A percentile compares a stretch with the other conserved stretches of the same genome.
Conservation (phyloP, 2,113 vertebrate genomes). For the Melospiza melodia region DNA sequence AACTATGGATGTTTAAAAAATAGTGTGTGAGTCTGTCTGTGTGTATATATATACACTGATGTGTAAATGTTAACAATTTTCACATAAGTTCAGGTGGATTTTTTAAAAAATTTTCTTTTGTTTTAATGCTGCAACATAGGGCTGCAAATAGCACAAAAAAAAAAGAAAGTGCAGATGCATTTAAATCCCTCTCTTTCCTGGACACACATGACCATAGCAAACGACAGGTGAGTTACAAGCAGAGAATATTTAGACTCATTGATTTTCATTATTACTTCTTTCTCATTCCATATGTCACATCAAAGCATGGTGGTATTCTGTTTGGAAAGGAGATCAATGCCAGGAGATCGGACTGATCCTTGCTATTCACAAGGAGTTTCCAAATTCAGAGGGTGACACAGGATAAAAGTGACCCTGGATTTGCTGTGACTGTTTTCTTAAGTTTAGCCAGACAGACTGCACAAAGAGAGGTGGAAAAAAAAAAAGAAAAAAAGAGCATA, state of each 20-base stretch:
- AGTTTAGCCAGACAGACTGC: slow-evolving; percentile 15
- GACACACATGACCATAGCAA: neutral
- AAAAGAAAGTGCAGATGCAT: neutral
- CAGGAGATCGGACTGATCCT: slow-evolving; percentile 56
- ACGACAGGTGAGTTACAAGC: slow-evolving; percentile 64
- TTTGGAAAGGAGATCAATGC: slow-evolving; percentile 72
- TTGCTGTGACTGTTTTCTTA: slow-evolving; percentile 28
- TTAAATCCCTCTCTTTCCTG: neutral
- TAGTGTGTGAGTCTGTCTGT: accelerated
- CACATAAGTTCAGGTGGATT: neutral
- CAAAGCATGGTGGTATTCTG: slow-evolving; percentile 53
- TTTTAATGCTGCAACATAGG: neutral
- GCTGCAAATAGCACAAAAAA: neutral
- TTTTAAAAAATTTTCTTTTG: neutral
- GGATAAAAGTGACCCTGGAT: slow-evolving; percentile 53
- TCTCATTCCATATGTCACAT: slow-evolving; percentile 75
- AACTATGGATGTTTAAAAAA: neutral
- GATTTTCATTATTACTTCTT: slow-evolving; percentile 77
- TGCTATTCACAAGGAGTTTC: slow-evolving; percentile 66
- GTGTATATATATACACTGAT: accelerated
- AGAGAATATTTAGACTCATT: slow-evolving; percentile 73
- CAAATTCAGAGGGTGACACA: slow-evolving; percentile 58
- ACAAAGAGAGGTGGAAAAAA: neutral
- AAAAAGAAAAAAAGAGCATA: neutral
- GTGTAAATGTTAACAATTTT: neutral